These are phyloP conservation scores for Trachelus stipa DNA, from an alignment of 2,888 invertebrate species.

Conservation along the genomic window DNA sequence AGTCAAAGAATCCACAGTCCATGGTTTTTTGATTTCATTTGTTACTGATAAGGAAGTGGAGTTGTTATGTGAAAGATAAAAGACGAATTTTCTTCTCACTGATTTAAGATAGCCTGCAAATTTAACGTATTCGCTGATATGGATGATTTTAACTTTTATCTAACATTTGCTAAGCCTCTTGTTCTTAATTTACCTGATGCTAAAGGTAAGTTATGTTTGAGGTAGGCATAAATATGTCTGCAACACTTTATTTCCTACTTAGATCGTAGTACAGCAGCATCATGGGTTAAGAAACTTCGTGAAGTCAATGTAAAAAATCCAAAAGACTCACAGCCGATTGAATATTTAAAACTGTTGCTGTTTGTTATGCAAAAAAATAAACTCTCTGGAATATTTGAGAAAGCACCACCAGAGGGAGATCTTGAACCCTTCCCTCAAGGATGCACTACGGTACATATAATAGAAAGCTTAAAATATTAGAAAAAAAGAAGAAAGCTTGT, in stretches of 20 bases:
- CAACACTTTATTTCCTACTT: background rate
- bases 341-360: conserved; percentile 66
- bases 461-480: conserved; percentile 10
- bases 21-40: background rate
- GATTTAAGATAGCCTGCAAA: background rate
- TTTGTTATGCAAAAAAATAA: conserved; percentile 64
- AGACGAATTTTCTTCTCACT: background rate
- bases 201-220: conserved; percentile 45
- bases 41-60: background rate
- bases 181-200: conserved; percentile 62
- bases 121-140: conserved; percentile 15
- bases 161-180: conserved; percentile 65
- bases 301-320: conserved; percentile 37
- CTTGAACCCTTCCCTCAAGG: conserved; percentile 55
- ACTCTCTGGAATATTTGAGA: conserved; percentile 64
- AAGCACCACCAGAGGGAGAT: conserved; percentile 57
- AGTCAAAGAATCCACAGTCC: background rate
- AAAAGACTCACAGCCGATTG: conserved; percentile 55
- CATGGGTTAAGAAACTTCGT: conserved; percentile 65
- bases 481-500: background rate
- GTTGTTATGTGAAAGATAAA: background rate
- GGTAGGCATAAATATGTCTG: background rate
- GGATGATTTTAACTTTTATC: conserved; percentile 64
- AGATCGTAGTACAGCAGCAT: conserved; percentile 65
- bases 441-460: conserved; percentile 42